Evolutionary conservation across 2,888 invertebrate genomes (phyloP).

Genomic region (Drosophila siamana): DNA sequence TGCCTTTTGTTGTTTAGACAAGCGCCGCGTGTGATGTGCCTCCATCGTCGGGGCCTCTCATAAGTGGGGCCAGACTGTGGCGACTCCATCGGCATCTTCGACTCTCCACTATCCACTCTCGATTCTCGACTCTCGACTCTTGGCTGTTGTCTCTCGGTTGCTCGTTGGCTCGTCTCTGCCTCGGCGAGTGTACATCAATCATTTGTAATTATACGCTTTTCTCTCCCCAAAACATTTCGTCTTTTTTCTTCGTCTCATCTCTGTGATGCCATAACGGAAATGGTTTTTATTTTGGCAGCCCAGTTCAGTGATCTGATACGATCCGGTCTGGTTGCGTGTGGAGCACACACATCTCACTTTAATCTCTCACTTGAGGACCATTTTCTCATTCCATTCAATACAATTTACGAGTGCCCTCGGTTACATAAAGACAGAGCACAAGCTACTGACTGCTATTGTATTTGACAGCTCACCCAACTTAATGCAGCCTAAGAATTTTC

Average conservation of each 20-base stretch:
- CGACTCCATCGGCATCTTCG: conserved; percentile 8
- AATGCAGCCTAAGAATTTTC: background rate
- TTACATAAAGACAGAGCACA: conserved; percentile 19
- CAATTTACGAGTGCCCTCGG: conserved; percentile 47
- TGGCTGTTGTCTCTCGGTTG: conserved; percentile 17
- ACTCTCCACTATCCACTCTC: background rate
- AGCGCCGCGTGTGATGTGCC: conserved; percentile 69
- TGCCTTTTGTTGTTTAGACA: conserved; percentile 58
- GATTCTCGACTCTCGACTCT: conserved; percentile 2
- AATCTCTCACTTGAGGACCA: conserved; percentile 40
- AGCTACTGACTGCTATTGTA: background rate
- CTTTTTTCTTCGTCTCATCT: conserved; percentile 4
- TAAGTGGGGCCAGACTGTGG: conserved; percentile 18
- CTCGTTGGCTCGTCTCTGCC: no score
- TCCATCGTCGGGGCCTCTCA: conserved; percentile 54
- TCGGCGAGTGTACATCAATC: conserved; percentile 64
- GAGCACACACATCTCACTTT: conserved; percentile 17
- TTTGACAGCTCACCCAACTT: background rate
- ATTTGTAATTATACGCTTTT: conserved; percentile 66
- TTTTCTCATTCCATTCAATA: conserved; percentile 34
- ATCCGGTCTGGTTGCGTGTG: conserved; percentile 45
- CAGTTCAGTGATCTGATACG: conserved; percentile 62
- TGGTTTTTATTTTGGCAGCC: conserved; percentile 57
- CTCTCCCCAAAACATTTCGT: conserved; percentile 20
- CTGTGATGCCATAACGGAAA: conserved; percentile 61